Percentiles rank a stretch among this genome's conserved stretches.
Evolutionary conservation across 2,113 vertebrate species (phyloP).

Genomic region (Paedocypris sp.): DNA sequence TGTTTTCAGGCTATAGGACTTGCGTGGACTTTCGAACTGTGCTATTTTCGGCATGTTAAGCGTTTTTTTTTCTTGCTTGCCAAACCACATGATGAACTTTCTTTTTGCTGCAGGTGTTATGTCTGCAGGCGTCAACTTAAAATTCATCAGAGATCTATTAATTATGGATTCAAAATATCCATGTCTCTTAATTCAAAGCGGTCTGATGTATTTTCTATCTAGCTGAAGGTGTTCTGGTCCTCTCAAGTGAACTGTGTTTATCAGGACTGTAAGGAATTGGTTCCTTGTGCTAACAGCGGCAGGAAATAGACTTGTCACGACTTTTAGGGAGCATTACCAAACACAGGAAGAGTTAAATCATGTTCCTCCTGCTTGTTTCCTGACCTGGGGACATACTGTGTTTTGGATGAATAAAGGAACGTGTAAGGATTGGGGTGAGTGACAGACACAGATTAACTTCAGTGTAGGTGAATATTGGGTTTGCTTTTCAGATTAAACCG

Average conservation of each 20-base stretch:
- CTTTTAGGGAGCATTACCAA: constrained; percentile 10
- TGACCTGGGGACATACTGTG: not conserved
- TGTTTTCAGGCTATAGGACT: not conserved
- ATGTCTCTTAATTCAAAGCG: not conserved
- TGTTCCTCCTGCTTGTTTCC: not conserved
- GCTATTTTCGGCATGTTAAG: too few relatives aligned
- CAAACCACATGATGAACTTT: not conserved
- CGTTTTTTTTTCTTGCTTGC: too few relatives aligned
- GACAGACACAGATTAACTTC: not conserved
- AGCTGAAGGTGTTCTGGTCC: not conserved
- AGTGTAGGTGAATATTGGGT: not conserved
- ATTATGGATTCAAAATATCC: not conserved
- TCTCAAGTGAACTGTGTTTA: not conserved
- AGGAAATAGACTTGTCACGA: constrained; percentile 6
- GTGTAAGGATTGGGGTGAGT: not conserved
- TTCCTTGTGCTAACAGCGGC: not conserved
- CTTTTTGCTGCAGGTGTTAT: not conserved
- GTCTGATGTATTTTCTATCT: not conserved
- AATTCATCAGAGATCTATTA: not conserved
- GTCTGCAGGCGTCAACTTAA: not conserved
- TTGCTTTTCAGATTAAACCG: too few relatives aligned
- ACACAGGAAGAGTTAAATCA: not conserved
- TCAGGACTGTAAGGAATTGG: constrained; percentile 7
- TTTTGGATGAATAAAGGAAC: not conserved
- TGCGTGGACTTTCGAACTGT: not conserved